These are phyloP conservation scores for Cepaea hortensis DNA, from an alignment of 2,888 invertebrate species.

Conservation along the genomic window DNA sequence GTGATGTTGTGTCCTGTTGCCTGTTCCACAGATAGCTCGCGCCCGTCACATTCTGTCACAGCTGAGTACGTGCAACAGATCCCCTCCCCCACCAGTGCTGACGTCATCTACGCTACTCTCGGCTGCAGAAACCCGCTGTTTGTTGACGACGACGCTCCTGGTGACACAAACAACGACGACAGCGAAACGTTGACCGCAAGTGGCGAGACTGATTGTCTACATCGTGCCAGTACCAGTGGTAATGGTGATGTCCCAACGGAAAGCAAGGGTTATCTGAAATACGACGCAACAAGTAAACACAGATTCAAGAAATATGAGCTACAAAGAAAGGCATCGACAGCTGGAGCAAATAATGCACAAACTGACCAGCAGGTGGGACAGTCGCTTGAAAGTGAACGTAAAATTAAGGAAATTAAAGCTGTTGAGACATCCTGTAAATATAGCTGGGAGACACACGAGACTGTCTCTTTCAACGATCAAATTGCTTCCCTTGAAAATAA, in stretches of 20 bases:
- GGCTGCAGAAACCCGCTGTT: slow-evolving; percentile 52
- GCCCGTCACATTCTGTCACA: not conserved
- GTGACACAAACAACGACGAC: not conserved
- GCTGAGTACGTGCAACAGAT: not conserved
- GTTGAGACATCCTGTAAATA: not conserved
- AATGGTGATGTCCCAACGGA: not conserved
- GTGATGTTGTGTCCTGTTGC: too few species aligned
- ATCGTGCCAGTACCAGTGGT: not conserved
- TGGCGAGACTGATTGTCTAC: not conserved
- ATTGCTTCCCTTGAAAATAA: not conserved
- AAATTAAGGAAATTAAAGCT: not conserved
- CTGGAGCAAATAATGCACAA: not conserved
- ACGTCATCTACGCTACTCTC: slow-evolving; percentile 20
- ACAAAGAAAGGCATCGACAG: not conserved
- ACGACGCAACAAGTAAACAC: not conserved
- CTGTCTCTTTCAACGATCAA: too few species aligned
- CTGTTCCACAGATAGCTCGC: not conserved
- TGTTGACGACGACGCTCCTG: slow-evolving; percentile 49
- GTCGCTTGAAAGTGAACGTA: not conserved
- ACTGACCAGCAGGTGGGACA: not conserved
- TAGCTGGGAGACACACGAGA: not conserved
- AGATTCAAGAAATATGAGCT: not conserved
- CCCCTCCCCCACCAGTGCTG: not conserved
- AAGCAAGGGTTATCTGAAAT: not conserved
- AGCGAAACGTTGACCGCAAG: not conserved